These are phyloP conservation scores for Sandelia bainsii DNA, from an alignment of 2,797 vertebrate genomes.

Conservation along the genomic window DNA sequence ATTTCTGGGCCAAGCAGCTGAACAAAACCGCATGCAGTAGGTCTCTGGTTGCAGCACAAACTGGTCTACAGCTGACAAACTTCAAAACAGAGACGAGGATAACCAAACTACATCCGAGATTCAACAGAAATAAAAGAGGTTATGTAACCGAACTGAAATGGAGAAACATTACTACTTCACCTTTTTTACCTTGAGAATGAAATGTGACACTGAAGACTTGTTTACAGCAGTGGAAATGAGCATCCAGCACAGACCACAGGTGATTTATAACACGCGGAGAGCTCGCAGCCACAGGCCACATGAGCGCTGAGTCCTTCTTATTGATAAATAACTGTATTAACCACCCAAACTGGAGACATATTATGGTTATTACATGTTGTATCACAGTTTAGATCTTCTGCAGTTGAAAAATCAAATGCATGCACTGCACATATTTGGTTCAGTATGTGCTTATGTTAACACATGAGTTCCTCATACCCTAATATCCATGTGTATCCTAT, in stretches of 20 bases:
- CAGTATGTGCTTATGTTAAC: no score
- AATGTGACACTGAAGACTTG: conserved; percentile 17
- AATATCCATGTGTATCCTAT: no score
- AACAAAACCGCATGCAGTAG: neutral
- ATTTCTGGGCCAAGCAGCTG: neutral
- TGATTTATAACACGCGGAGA: conserved; percentile 46
- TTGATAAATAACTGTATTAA: conserved; percentile 25
- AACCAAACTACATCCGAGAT: neutral
- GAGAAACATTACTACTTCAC: neutral
- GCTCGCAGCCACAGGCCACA: conserved; percentile 12
- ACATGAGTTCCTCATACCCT: no score
- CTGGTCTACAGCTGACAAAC: neutral
- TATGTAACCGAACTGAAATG: neutral
- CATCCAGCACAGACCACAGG: conserved; percentile 2
- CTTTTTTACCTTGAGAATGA: conserved; percentile 4
- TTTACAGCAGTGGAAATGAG: conserved; percentile 32
- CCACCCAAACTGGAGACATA: neutral
- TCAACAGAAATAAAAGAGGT: neutral
- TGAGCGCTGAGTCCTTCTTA: conserved; percentile 18
- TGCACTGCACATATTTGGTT: neutral
- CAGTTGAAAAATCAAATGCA: neutral
- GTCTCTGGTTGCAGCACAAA: neutral
- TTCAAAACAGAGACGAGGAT: neutral
- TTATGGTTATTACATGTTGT: neutral
- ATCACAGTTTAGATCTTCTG: neutral